A percentile compares a stretch with the other conserved stretches of the same genome.
phyloP scores from a whole-genome alignment of 2,797 vertebrate genomes.

The Novumbra hubbsi region DNA sequence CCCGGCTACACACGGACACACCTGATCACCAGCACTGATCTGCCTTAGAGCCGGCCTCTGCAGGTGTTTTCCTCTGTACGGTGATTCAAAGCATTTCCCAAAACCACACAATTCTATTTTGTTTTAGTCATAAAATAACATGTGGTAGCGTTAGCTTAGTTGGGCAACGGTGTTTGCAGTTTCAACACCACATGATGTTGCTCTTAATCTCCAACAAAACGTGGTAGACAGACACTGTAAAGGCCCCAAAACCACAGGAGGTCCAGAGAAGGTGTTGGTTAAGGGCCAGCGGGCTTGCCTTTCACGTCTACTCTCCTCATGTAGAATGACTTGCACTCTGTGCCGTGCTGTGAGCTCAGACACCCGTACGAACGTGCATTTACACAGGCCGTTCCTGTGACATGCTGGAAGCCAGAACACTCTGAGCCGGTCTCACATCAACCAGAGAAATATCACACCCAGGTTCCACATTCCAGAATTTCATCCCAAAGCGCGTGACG shows the following conservation, averaged over 20 bases:
- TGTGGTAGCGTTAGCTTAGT: neutral
- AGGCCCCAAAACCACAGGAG: neutral
- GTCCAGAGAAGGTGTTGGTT: neutral
- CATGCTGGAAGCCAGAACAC: neutral
- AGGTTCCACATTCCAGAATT: slow-evolving; percentile 4
- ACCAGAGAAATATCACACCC: slow-evolving; percentile 12
- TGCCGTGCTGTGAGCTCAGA: neutral
- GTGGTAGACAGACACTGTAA: neutral
- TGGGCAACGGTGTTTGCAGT: neutral
- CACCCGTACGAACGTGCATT: neutral
- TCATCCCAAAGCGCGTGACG: slow-evolving; percentile 11
- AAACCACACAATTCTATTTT: neutral
- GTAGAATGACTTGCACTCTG: neutral
- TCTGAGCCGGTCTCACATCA: neutral
- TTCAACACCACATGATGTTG: neutral
- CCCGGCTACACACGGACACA: neutral
- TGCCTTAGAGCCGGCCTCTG: neutral
- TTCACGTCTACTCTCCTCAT: neutral
- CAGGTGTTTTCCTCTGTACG: neutral
- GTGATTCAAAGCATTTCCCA: neutral
- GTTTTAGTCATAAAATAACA: neutral
- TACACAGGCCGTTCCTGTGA: neutral
- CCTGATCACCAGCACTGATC: neutral
- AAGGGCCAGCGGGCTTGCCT: neutral
- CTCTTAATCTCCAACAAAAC: neutral